Base-by-base conservation (phyloP, 2,113 vertebrate genomes). In the Barbus barbus region DNA sequence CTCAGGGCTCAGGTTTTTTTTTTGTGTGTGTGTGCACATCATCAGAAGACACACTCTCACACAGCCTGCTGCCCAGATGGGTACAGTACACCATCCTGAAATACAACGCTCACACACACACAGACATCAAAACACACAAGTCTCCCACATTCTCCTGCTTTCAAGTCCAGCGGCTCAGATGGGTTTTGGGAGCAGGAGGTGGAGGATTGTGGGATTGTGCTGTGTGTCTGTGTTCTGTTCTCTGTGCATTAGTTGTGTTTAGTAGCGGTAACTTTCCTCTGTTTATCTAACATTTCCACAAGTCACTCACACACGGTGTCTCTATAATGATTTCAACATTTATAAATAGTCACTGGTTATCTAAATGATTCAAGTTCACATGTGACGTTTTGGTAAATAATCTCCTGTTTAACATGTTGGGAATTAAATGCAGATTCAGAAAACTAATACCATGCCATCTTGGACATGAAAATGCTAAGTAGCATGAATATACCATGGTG, bases 61-160 rank as follows among this genome's bases (percentile, higher is more conserved):
- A 38, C 5, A 5, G 46, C 46, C 72, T 79, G 83, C 24, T 48
- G 14, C 46, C 46, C 46, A 89, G 86, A 87, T 89, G 84, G 88
- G 84, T 44, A 83, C 60, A 46, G 73, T 33, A 56, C 16, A 12
- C 71, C 75, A 33, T 20, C 38, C 20, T 13, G 16, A 12, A 28
- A 13, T 18, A 56, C 48, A 38, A 5, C 79, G 60, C 74, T 65
- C 71, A 63, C 81, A 83, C 84, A 44, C 41, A 44, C 41, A 44
- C 46, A 48, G 31, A 51, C 74, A 82, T 38, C 31, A 46, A 82
- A 69, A 58, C 81, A 83, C 80, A 85, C 83, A 14, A n/a, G 56
- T 79, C 61, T 69, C 46, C 73, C 63, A 63, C 20, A 76, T 14
- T 24, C 53, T 26, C 20, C 9, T 9, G 20, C 78, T 85, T 85